Evolutionary conservation across 2,888 invertebrate species (phyloP).

Genomic region (Epinotia brunnichana): DNA sequence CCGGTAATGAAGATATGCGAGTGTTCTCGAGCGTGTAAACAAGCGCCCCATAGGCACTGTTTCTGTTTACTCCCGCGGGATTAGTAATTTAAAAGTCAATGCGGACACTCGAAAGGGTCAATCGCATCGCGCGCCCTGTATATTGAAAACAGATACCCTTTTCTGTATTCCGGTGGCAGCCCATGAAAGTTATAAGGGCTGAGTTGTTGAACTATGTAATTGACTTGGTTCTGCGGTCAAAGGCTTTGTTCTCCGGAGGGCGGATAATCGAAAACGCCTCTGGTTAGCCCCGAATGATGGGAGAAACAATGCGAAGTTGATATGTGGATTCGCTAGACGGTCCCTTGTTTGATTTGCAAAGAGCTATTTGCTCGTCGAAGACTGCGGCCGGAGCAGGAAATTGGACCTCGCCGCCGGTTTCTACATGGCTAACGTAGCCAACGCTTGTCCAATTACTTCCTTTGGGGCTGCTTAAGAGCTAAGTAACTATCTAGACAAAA

Average conservation of each 20-base stretch:
- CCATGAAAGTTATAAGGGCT: conserved; percentile 83
- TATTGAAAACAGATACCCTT: conserved; percentile 84
- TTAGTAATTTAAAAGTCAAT: conserved; percentile 85
- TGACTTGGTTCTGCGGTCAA: conserved; percentile 82
- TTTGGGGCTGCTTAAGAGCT: conserved; percentile 61
- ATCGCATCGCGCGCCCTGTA: conserved; percentile 76
- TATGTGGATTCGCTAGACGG: conserved; percentile 80
- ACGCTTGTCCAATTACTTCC: conserved; percentile 79
- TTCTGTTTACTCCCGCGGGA: conserved; percentile 80
- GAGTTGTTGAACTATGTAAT: conserved; percentile 84
- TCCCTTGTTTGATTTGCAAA: conserved; percentile 82
- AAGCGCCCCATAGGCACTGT: conserved; percentile 71
- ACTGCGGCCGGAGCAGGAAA: conserved; percentile 77
- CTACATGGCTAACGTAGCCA: conserved; percentile 52
- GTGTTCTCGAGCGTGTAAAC: conserved; percentile 80
- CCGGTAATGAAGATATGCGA: conserved; percentile 81
- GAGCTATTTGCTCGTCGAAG: conserved; percentile 79
- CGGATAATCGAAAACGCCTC: conserved; percentile 83
- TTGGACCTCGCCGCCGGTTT: conserved; percentile 68
- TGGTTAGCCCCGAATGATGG: conserved; percentile 78
- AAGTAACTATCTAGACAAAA: conserved; percentile 55
- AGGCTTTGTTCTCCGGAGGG: conserved; percentile 80
- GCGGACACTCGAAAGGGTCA: conserved; percentile 83
- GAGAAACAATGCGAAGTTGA: conserved; percentile 82
- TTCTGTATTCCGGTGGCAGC: conserved; percentile 82